Percentiles rank a stretch among this genome's conserved stretches.
phyloP scores from a whole-genome alignment of 2,113 vertebrate species.

The Eurystomus gularis region DNA sequence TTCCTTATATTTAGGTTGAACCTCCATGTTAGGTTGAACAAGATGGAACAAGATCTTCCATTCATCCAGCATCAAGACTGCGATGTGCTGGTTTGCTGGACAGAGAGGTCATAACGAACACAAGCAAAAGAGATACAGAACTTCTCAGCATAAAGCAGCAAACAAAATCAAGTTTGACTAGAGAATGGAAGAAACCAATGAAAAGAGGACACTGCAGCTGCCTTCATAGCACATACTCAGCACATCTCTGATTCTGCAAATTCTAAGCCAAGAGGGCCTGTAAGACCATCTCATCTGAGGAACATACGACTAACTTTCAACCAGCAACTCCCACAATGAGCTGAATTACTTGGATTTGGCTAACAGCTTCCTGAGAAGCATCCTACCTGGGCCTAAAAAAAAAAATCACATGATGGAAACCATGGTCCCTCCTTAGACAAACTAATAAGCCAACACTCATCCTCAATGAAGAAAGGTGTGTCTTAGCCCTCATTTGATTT shows the following conservation, averaged over 20 bases:
- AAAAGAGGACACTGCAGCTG: not conserved
- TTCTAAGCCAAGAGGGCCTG: not conserved
- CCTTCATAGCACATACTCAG: accelerated
- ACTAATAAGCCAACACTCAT: not conserved
- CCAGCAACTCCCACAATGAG: not conserved
- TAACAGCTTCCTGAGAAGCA: not conserved
- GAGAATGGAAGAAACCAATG: not conserved
- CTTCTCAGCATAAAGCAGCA: not conserved
- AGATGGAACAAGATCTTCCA: not conserved
- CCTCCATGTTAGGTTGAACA: too few relatives aligned
- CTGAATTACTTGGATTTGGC: not conserved
- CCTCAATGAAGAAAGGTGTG: not conserved
- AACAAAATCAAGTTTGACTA: not conserved
- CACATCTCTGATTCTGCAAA: not conserved
- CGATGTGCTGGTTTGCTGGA: not conserved
- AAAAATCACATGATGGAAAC: not conserved
- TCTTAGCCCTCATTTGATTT: not conserved
- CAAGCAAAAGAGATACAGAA: not conserved
- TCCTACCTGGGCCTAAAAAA: not conserved
- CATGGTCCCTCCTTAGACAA: not conserved
- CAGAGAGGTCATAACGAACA: not conserved
- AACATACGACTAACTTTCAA: not conserved
- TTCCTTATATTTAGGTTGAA: too few relatives aligned
- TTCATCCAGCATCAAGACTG: not conserved
- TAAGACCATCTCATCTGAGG: not conserved